Percentiles rank a stretch among this genome's conserved stretches.
Evolutionary conservation across 2,888 invertebrate genomes (phyloP).

Genomic region (Pristionchus arcanus): DNA sequence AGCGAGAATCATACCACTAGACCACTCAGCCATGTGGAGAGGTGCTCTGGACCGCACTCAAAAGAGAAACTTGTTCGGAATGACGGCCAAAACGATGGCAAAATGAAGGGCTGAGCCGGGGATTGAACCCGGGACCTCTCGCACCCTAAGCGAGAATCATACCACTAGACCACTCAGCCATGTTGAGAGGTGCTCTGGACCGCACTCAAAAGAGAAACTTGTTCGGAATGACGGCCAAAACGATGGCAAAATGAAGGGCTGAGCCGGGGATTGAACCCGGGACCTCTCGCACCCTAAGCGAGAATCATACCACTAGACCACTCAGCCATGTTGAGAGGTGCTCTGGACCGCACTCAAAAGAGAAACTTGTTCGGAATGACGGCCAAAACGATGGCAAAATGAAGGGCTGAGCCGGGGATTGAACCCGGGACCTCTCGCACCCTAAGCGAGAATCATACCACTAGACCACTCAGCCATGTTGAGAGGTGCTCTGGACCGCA

Average conservation of each 20-base stretch:
- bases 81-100: neutral
- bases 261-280: constrained; percentile 78
- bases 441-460: constrained; percentile 76
- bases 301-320: constrained; percentile 61
- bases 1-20: constrained; percentile 80
- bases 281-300: constrained; percentile 80
- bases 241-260: constrained; percentile 58
- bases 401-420: constrained; percentile 73
- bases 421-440: constrained; percentile 80
- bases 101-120: constrained; percentile 68
- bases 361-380: constrained; percentile 27
- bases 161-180: constrained; percentile 59
- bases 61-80: neutral
- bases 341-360: neutral
- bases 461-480: constrained; percentile 59
- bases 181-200: constrained; percentile 20
- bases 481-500: neutral
- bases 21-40: constrained; percentile 72
- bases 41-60: neutral
- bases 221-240: constrained; percentile 29
- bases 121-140: constrained; percentile 80
- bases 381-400: constrained; percentile 16
- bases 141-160: constrained; percentile 79
- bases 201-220: neutral
- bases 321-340: constrained; percentile 58